These are phyloP conservation scores for Lithobates sylvaticus DNA, from an alignment of 2,797 vertebrate species.

Conservation along the genomic window DNA sequence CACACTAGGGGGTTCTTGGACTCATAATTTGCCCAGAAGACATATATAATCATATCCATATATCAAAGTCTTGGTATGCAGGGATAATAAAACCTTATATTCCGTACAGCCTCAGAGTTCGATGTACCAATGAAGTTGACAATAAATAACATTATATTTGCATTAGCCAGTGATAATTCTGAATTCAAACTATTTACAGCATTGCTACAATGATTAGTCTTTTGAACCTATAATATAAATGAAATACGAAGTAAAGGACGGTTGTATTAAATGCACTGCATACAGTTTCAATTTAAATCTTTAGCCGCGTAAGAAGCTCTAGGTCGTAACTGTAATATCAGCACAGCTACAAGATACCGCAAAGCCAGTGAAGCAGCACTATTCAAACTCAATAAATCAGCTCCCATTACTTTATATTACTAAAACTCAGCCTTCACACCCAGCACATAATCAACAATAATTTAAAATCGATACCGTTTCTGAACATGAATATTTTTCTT, in stretches of 20 bases:
- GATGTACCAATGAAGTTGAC: too few relatives aligned
- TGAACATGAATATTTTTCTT: constrained; percentile 63
- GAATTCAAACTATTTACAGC: background rate
- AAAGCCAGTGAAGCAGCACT: constrained; percentile 28
- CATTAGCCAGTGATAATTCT: background rate
- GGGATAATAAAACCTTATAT: too few relatives aligned
- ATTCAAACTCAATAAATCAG: constrained; percentile 55
- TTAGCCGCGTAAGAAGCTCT: background rate
- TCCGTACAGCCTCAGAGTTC: too few relatives aligned
- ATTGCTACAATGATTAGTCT: too few relatives aligned
- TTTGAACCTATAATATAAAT: too few relatives aligned
- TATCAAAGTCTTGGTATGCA: too few relatives aligned
- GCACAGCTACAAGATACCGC: background rate
- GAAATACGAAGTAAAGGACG: background rate
- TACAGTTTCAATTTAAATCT: background rate
- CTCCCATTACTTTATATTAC: constrained; percentile 40
- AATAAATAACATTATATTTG: too few relatives aligned
- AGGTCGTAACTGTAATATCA: constrained; percentile 6
- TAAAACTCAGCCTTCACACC: constrained; percentile 47
- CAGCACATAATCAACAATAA: constrained; percentile 65
- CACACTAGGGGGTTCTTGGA: too few relatives aligned
- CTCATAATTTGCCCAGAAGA: too few relatives aligned
- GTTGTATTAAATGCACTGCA: background rate
- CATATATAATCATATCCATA: too few relatives aligned
- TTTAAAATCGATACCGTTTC: constrained; percentile 68